Percentiles rank a stretch among this genome's conserved stretches.
These are phyloP conservation scores for Caretta caretta DNA, from an alignment of 2,113 vertebrate species.

Conservation along the genomic window DNA sequence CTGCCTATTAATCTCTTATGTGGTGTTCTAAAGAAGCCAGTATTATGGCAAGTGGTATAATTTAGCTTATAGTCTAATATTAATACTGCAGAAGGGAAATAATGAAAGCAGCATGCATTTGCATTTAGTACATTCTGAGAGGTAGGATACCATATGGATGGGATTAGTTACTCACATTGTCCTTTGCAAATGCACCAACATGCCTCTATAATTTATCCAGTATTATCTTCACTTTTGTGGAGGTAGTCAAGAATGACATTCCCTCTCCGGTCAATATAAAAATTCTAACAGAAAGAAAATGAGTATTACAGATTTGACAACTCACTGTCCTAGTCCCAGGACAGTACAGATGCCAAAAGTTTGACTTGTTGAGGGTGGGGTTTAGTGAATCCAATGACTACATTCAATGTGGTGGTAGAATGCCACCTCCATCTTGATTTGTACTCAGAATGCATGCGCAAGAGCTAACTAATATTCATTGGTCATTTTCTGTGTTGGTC, in stretches of 20 bases:
- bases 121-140: neutral
- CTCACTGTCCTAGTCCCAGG: neutral
- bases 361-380: neutral
- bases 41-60: neutral
- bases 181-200: neutral
- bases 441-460: neutral
- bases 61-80: neutral
- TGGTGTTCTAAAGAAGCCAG: neutral
- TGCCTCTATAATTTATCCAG: neutral
- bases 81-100: neutral
- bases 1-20: neutral
- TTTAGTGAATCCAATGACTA: neutral
- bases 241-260: neutral
- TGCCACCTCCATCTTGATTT: neutral
- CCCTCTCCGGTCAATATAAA: neutral
- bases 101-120: neutral
- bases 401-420: neutral
- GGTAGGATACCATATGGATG: neutral
- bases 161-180: neutral
- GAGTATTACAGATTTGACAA: neutral
- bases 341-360: neutral
- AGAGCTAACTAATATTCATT: neutral
- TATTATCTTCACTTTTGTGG: neutral
- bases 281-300: neutral
- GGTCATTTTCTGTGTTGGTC: neutral